Evolutionary conservation across 2,888 invertebrate species (phyloP).

Genomic region (Torymus aiolomorphi): DNA sequence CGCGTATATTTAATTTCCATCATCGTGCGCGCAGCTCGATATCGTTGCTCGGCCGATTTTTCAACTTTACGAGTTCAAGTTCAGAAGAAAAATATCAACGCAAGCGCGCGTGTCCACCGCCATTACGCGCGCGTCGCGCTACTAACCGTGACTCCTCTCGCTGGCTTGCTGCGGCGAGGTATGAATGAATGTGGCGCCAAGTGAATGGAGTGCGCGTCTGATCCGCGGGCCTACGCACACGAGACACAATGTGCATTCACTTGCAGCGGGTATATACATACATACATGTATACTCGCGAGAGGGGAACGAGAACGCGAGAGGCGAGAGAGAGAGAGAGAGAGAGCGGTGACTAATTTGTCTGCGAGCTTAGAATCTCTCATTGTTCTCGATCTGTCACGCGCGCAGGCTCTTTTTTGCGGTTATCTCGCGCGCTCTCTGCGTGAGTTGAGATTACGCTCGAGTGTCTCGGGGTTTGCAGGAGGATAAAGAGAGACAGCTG

Average conservation of each 20-base stretch:
- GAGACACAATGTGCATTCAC: constrained; percentile 55
- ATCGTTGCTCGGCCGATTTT: not conserved
- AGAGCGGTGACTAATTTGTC: constrained; percentile 69
- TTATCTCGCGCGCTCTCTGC: not conserved
- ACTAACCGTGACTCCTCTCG: constrained; percentile 37
- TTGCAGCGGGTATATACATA: constrained; percentile 40
- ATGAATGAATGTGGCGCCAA: constrained; percentile 76
- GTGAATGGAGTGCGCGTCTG: constrained; percentile 75
- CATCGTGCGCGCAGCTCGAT: too few species aligned
- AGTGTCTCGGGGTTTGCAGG: not conserved
- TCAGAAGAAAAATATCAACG: constrained; percentile 19
- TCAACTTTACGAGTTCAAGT: constrained; percentile 50
- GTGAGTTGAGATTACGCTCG: not conserved
- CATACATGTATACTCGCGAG: constrained; percentile 27
- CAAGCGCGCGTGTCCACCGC: not conserved
- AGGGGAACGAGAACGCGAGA: constrained; percentile 41
- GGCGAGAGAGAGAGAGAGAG: constrained; percentile 5
- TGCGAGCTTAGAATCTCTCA: constrained; percentile 60
- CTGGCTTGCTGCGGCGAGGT: constrained; percentile 50
- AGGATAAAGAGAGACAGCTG: too few species aligned
- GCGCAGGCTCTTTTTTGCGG: constrained; percentile 10
- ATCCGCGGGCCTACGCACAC: constrained; percentile 68
- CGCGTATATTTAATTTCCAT: too few species aligned
- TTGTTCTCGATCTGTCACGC: constrained; percentile 60
- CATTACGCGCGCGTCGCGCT: constrained; percentile 3